Percentiles rank a stretch among this genome's conserved stretches.
These are phyloP conservation scores for Hydra vulgaris DNA, from an alignment of 30 jellyfish, hydroid and myxozoan genomes.

Conservation along the genomic window DNA sequence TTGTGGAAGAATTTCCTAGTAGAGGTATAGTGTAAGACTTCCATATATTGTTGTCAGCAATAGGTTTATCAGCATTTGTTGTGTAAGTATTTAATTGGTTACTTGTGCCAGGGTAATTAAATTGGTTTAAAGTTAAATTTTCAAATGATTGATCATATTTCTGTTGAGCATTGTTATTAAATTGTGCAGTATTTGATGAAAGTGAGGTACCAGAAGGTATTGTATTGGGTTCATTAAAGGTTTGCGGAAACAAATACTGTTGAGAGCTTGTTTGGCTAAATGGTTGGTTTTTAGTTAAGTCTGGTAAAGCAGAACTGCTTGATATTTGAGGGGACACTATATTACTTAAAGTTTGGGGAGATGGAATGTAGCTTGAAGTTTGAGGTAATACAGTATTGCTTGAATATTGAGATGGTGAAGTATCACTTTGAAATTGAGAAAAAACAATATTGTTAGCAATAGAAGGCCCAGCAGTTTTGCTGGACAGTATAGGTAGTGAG, in stretches of 20 bases:
- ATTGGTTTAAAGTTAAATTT: neutral
- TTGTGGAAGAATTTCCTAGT: neutral
- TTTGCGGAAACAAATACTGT: neutral
- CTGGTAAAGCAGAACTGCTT: neutral
- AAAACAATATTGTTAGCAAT: neutral
- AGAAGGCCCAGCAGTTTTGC: neutral
- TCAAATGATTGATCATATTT: neutral
- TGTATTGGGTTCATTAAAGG: neutral
- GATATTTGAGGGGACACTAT: neutral
- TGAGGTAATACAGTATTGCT: neutral
- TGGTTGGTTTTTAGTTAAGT: neutral
- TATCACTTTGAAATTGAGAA: neutral
- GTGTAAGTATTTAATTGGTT: neutral
- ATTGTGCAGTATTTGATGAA: neutral
- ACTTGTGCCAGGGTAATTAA: neutral
- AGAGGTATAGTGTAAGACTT: neutral
- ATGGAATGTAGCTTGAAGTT: neutral
- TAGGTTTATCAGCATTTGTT: neutral
- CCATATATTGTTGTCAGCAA: neutral
- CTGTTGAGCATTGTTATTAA: neutral
- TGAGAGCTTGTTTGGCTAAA: neutral
- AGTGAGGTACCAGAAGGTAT: neutral
- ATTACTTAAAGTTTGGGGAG: neutral
- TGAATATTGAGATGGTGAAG: neutral
- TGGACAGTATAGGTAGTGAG: neutral